Percentiles rank a stretch among this genome's conserved stretches.
phyloP scores from a whole-genome alignment of 2,797 vertebrate genomes.

The Alosa sapidissima region DNA sequence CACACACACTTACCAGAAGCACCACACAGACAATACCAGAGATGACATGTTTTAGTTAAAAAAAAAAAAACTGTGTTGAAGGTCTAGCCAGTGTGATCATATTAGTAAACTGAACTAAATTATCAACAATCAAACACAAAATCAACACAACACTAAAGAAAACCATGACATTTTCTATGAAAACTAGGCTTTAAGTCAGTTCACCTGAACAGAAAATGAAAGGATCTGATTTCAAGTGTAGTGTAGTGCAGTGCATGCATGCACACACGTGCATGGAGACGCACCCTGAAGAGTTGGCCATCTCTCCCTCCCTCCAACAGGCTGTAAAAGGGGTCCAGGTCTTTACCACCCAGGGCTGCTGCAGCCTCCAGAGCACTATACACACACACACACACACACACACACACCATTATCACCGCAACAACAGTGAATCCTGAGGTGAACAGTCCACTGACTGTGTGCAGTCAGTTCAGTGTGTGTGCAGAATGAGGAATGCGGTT shows the following conservation, averaged over 20 bases:
- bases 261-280: constrained; percentile 20
- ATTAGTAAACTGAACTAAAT: not conserved
- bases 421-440: not conserved
- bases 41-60: not conserved
- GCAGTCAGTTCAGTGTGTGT: not conserved
- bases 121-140: not conserved
- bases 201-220: too few species aligned
- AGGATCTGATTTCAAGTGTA: too few species aligned
- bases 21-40: not conserved
- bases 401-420: too few species aligned
- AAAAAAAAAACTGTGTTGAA: not conserved
- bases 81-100: not conserved
- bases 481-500: not conserved
- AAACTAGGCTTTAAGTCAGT: too few species aligned
- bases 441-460: not conserved
- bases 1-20: not conserved
- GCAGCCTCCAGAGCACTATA: constrained; percentile 83
- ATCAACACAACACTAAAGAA: not conserved
- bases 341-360: constrained; percentile 82
- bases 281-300: constrained; percentile 86
- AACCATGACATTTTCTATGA: not conserved
- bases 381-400: not conserved
- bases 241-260: not conserved
- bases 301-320: constrained; percentile 86
- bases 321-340: constrained; percentile 83